Percentiles rank a stretch among this genome's conserved stretches.
Conservation (phyloP, 92 coral and sea anemone genomes). For the Porites divaricata region DNA sequence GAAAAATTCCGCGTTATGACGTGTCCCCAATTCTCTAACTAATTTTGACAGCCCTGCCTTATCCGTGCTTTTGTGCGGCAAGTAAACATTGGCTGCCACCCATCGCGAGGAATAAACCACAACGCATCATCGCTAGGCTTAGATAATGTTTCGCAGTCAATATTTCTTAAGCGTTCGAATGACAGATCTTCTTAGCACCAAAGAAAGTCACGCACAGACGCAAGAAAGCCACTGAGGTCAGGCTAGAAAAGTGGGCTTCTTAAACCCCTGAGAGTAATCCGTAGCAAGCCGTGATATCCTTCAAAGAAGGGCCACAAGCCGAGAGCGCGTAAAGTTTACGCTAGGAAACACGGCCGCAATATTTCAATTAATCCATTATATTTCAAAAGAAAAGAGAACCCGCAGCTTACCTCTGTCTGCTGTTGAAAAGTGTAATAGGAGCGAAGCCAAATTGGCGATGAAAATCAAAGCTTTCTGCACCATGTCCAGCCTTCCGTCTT, state of each 20-base stretch:
- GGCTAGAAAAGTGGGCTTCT: neutral
- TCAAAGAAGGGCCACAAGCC: constrained; percentile 10
- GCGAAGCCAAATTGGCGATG: neutral
- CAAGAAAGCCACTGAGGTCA: constrained; percentile 30
- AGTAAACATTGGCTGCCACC: constrained; percentile 48
- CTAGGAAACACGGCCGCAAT: neutral
- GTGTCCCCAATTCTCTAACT: constrained; percentile 20
- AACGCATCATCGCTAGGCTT: constrained; percentile 26
- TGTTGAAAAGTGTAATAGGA: constrained; percentile 11
- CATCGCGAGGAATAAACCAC: constrained; percentile 35
- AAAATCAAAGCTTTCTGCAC: constrained; percentile 26
- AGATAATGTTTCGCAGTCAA: constrained; percentile 42
- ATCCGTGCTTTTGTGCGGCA: constrained; percentile 34
- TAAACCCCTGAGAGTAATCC: neutral
- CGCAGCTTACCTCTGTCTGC: constrained; percentile 38
- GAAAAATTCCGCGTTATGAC: constrained; percentile 1
- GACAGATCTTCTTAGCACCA: constrained; percentile 35
- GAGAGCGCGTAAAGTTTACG: neutral
- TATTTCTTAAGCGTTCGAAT: constrained; percentile 32
- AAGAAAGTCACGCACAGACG: constrained; percentile 35
- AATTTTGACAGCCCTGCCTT: constrained; percentile 19
- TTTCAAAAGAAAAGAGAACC: neutral
- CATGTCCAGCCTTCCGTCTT: constrained; percentile 1
- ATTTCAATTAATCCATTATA: constrained; percentile 5
- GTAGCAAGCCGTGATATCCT: constrained; percentile 11